Evolutionary conservation across 2,797 vertebrate genomes (phyloP).

Genomic region (Hippopotamyrus pictus): DNA sequence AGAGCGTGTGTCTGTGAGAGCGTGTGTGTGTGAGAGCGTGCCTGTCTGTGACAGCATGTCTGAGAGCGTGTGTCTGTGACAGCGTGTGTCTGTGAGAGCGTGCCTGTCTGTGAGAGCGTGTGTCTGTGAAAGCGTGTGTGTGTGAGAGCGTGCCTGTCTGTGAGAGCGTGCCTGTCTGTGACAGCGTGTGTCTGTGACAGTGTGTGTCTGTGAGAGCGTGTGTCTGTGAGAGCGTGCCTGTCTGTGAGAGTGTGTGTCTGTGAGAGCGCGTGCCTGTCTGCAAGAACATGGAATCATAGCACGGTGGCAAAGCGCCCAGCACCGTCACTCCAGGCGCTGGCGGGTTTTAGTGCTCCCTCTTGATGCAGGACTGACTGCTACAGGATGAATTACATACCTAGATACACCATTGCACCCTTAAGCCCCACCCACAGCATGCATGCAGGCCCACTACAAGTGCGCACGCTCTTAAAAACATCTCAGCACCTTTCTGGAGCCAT

Average conservation of each 20-base stretch:
- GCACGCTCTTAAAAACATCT: background rate
- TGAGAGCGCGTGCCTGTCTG: background rate
- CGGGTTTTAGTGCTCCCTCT: background rate
- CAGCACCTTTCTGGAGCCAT: background rate
- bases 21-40: too few relatives aligned
- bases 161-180: too few relatives aligned
- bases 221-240: too few relatives aligned
- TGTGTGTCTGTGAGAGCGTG: background rate
- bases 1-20: too few relatives aligned
- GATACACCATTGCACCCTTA: background rate
- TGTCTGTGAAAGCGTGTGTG: too few relatives aligned
- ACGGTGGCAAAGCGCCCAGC: background rate
- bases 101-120: too few relatives aligned
- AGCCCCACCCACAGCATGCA: background rate
- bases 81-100: background rate
- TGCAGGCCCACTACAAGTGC: background rate
- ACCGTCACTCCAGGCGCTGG: background rate
- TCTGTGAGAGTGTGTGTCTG: too few relatives aligned
- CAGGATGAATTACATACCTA: background rate
- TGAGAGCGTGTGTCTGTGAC: too few relatives aligned
- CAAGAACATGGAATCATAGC: background rate
- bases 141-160: background rate
- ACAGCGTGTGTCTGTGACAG: too few relatives aligned
- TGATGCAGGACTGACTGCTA: background rate
- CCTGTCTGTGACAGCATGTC: too few relatives aligned